A percentile compares a stretch with the other conserved stretches of the same genome.
Conservation (phyloP, 2,113 vertebrate species). For the Synchiropus splendidus region DNA sequence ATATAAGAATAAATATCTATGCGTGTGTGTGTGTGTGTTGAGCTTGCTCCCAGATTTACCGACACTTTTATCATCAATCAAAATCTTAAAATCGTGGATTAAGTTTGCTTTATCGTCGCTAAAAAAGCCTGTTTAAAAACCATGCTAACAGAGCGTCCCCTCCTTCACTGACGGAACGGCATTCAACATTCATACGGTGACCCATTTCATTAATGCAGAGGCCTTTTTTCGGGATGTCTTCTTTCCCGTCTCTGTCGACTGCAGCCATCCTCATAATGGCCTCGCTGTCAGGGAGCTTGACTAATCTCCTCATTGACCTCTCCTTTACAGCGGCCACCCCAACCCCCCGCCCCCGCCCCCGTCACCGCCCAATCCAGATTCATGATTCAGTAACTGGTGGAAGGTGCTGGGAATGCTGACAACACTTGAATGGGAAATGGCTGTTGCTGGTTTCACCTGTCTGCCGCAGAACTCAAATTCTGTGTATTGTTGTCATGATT, state of each 20-base stretch:
- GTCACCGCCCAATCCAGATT: slow-evolving; percentile 1
- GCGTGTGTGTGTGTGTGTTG: too few relatives aligned
- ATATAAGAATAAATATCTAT: too few relatives aligned
- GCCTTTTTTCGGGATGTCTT: slow-evolving; percentile 33
- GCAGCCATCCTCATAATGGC: slow-evolving; percentile 37
- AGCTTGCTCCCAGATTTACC: too few relatives aligned
- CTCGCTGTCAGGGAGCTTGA: slow-evolving; percentile 54
- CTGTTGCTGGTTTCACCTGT: not conserved
- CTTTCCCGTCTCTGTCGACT: slow-evolving; percentile 17
- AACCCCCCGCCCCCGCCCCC: not conserved
- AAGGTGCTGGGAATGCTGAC: slow-evolving; percentile 3
- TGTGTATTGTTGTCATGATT: too few relatives aligned
- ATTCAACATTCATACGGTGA: slow-evolving; percentile 62
- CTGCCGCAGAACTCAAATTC: too few relatives aligned
- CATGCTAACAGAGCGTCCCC: slow-evolving; percentile 4
- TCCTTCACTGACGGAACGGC: slow-evolving; percentile 21
- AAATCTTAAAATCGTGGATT: too few relatives aligned
- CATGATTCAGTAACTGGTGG: slow-evolving; percentile 15
- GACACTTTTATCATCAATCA: too few relatives aligned
- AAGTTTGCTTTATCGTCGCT: too few relatives aligned
- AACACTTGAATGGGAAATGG: slow-evolving; percentile 3
- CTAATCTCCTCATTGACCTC: slow-evolving; percentile 62
- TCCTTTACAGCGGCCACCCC: slow-evolving; percentile 26
- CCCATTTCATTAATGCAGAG: slow-evolving; percentile 62
- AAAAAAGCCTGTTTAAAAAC: too few relatives aligned